Evolutionary conservation across 2,797 vertebrate genomes (phyloP), one percentile per base, ranked within the genome.

Genomic region (Melanogrammus aeglefinus): DNA sequence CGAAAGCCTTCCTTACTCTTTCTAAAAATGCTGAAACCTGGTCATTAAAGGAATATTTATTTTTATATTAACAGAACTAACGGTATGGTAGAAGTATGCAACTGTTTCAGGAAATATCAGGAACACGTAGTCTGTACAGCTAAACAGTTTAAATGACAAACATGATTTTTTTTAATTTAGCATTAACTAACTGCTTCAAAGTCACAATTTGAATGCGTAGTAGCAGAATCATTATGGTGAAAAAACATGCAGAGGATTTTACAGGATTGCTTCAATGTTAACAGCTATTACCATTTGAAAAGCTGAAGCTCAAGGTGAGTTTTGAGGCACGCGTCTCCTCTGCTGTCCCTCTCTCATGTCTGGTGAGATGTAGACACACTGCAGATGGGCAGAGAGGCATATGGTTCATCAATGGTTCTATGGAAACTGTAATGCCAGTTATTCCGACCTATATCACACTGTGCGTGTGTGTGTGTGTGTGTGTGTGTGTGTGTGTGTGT

Each of bases 361-460:
- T 71, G 63, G 80, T 74, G 78, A 18, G 75, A 80, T 79, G 80
- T 75, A 74, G 75, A 63, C 71, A 71, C 78, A 85, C 84, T 69
- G 63, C 63, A 69, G 8, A 27, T 27, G 1, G 21, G 21, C 57
- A 63, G 18, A 63, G 18, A 77, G 84, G 71, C 90, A 92, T 89
- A 91, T 92, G 91, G 91, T 82, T 86, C 85, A 88, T 84, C 88
- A 83, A 87, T 86, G 83, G 81, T 90, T 89, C 85, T 82, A 85
- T 78, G 88, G 76, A 85, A 83, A 1, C 80, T 89, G 79, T 84
- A 84, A 77, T 88, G 88, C 87, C 88, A 92, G 88, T 85, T 92
- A 87, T 88, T 84, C 80, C 83, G 86, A 91, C 89, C 89, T 88
- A 81, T 77, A 80, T 84, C 79, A 88, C 80, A 85, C 80, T 6